A percentile compares a stretch with the other conserved stretches of the same genome.
Evolutionary conservation across 2,113 vertebrate genomes (phyloP).

Genomic region (Sphaerodactylus townsendi): DNA sequence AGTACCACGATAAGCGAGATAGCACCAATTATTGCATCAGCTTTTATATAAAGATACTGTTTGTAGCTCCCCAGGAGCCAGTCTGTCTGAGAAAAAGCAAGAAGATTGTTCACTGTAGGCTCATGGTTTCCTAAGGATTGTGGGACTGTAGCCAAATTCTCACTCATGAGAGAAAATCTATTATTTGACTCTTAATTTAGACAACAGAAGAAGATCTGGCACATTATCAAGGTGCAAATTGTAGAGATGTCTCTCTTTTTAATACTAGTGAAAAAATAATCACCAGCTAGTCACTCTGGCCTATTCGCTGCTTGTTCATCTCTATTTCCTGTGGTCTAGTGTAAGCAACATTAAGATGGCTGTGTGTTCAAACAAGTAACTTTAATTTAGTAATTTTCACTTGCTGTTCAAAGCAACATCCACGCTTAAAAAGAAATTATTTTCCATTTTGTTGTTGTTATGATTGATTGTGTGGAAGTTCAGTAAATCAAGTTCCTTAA

Average conservation of each 20-base stretch:
- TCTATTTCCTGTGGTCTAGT: not conserved
- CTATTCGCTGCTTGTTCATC: not conserved
- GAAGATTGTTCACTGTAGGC: not conserved
- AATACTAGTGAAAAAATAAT: not conserved
- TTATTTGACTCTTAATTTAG: not conserved
- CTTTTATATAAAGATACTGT: not conserved
- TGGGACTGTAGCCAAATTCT: not conserved
- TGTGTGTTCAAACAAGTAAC: not conserved
- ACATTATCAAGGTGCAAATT: not conserved
- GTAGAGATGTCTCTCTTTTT: not conserved
- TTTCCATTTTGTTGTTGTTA: too few relatives aligned
- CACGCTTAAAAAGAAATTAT: too few relatives aligned
- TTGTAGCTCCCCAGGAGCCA: not conserved
- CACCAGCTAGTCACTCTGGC: not conserved
- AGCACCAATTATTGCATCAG: not conserved
- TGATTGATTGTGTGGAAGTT: too few relatives aligned
- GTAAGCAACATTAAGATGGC: not conserved
- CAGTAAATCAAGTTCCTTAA: too few relatives aligned
- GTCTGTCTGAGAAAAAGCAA: not conserved
- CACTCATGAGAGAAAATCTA: not conserved
- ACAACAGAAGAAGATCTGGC: not conserved
- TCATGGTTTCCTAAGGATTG: not conserved
- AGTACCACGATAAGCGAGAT: not conserved
- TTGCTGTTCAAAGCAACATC: too few relatives aligned
- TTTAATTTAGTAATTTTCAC: too few relatives aligned